phyloP scores from a whole-genome alignment of 1,140 invertebrate species.

The Phymastichus coffea region DNA sequence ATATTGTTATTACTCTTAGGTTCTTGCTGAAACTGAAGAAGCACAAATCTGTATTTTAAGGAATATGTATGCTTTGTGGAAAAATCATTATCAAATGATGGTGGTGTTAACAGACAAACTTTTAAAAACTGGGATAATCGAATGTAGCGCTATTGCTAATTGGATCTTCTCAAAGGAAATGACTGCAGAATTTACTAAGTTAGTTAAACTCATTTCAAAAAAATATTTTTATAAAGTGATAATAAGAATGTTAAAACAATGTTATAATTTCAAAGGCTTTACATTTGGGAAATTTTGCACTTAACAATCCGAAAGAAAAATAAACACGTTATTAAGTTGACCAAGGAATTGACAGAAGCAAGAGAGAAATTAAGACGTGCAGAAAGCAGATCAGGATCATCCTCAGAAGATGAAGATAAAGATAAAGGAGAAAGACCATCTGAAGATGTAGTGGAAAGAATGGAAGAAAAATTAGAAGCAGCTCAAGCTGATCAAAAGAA shows the following conservation, averaged over 20 bases:
- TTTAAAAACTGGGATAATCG: slow-evolving; percentile 95
- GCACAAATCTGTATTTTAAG: slow-evolving; percentile 92
- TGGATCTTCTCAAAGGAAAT: slow-evolving; percentile 99
- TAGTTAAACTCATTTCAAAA: slow-evolving; percentile 31
- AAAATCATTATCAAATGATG: slow-evolving; percentile 95
- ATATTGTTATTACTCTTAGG: slow-evolving; percentile 54
- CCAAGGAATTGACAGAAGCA: slow-evolving; percentile 80
- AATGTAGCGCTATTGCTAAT: slow-evolving; percentile 94
- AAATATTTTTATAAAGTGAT: background rate
- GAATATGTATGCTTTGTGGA: slow-evolving; percentile 94
- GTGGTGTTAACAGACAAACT: slow-evolving; percentile 95
- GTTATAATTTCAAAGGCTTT: slow-evolving; percentile 61
- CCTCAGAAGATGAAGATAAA: slow-evolving; percentile 76
- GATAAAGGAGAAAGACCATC: slow-evolving; percentile 76
- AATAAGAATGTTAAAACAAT: background rate
- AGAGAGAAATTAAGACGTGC: slow-evolving; percentile 78
- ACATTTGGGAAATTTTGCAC: slow-evolving; percentile 97
- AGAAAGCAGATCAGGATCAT: slow-evolving; percentile 74
- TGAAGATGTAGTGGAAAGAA: slow-evolving; percentile 85
- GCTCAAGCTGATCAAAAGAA: slow-evolving; percentile 96
- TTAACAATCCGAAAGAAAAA: slow-evolving; percentile 96
- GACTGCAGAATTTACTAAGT: slow-evolving; percentile 89
- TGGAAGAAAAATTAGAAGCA: slow-evolving; percentile 93
- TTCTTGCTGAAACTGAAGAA: slow-evolving; percentile 89
- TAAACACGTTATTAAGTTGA: slow-evolving; percentile 87